Conservation (phyloP, 2,888 invertebrate genomes). For the Thereva unica region DNA sequence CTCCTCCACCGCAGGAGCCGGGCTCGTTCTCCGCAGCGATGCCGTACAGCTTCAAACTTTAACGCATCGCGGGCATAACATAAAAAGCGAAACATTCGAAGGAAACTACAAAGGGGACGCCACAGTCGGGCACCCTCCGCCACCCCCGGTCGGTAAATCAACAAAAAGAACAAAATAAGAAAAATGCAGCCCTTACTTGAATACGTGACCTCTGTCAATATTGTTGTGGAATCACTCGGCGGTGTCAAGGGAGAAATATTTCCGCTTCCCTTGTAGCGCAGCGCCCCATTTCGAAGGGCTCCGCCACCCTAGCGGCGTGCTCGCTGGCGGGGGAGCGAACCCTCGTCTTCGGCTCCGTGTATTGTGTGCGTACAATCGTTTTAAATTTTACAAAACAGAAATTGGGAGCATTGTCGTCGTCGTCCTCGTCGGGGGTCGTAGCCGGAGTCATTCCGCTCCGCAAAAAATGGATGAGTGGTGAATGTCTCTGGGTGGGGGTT, state of each 20-base stretch:
- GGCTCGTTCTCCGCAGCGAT: no score
- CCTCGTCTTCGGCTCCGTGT: conserved; percentile 13
- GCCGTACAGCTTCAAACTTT: no score
- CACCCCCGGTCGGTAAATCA: not conserved
- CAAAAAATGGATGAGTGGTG: no score
- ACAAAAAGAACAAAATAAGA: conserved; percentile 29
- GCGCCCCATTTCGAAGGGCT: conserved; percentile 22
- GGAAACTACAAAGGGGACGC: conserved; percentile 22
- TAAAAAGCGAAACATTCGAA: conserved; percentile 15
- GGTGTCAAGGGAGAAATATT: conserved; percentile 41
- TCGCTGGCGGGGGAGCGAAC: conserved; percentile 13
- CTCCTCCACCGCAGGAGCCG: no score
- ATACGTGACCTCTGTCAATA: conserved; percentile 43
- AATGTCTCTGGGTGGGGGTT: no score
- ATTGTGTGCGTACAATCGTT: conserved; percentile 40
- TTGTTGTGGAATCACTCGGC: conserved; percentile 35
- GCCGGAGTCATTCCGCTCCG: not conserved
- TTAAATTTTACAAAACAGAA: conserved; percentile 39
- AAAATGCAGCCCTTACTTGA: conserved; percentile 39
- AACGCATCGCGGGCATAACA: not conserved
- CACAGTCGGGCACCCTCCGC: not conserved
- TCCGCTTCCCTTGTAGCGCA: conserved; percentile 18
- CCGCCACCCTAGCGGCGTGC: conserved; percentile 12
- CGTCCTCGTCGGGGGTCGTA: conserved; percentile 4
- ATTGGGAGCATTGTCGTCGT: conserved; percentile 35